phyloP scores from a whole-genome alignment of 2,113 vertebrate species.

The Clarias batrachus region DNA sequence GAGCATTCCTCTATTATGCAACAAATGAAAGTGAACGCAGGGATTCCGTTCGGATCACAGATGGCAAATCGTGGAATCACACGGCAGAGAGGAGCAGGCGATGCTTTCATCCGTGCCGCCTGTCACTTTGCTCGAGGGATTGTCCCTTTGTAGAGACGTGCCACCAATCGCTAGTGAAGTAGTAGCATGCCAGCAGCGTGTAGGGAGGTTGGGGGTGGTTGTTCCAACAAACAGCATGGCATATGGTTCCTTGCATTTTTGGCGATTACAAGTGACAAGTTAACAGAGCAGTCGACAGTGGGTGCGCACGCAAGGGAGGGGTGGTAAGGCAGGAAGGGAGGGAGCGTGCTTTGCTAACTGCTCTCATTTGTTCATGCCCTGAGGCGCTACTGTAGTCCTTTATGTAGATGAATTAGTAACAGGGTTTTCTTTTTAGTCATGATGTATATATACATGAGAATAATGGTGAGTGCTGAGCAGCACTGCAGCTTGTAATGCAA shows the following conservation, averaged over 20 bases:
- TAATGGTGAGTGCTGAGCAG: conserved; percentile 61
- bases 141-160: conserved; percentile 42
- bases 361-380: conserved; percentile 81
- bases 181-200: conserved; percentile 43
- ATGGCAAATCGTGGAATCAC: conserved; percentile 47
- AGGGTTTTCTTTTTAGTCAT: conserved; percentile 84
- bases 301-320: conserved; percentile 60
- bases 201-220: conserved; percentile 67
- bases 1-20: conserved; percentile 58
- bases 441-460: conserved; percentile 75
- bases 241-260: conserved; percentile 83
- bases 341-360: conserved; percentile 76
- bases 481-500: conserved; percentile 73
- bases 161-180: conserved; percentile 42
- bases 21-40: conserved; percentile 65
- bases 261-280: conserved; percentile 83
- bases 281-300: conserved; percentile 73
- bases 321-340: conserved; percentile 51
- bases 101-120: conserved; percentile 66
- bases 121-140: conserved; percentile 47
- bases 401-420: conserved; percentile 93
- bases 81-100: conserved; percentile 40
- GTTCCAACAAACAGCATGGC: conserved; percentile 77
- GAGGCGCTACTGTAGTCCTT: conserved; percentile 83
- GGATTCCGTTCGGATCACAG: conserved; percentile 44